A percentile compares a stretch with the other conserved stretches of the same genome.
phyloP scores from a whole-genome alignment of 2,113 vertebrate species.

The Danio rerio region DNA sequence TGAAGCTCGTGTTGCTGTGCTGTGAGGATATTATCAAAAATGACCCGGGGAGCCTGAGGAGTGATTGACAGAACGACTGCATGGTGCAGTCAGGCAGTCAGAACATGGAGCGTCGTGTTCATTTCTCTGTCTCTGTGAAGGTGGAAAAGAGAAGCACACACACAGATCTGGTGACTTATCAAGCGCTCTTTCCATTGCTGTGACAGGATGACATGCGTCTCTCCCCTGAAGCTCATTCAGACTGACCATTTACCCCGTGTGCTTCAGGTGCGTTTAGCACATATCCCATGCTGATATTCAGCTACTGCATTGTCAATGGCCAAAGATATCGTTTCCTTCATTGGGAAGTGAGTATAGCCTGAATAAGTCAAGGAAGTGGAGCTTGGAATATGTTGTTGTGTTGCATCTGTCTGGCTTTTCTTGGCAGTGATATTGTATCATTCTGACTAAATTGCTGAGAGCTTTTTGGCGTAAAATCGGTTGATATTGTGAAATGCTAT shows the following conservation, averaged over 20 bases:
- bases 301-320: neutral
- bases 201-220: conserved; percentile 27
- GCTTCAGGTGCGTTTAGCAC: neutral
- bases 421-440: too few species aligned
- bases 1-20: neutral
- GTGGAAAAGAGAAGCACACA: neutral
- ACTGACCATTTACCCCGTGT: conserved; percentile 31
- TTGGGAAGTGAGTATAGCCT: neutral
- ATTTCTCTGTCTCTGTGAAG: conserved; percentile 15
- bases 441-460: too few species aligned
- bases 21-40: neutral
- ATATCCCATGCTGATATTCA: neutral
- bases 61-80: neutral
- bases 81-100: neutral
- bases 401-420: neutral
- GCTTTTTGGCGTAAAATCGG: too few species aligned
- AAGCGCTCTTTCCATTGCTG: neutral
- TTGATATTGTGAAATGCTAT: too few species aligned
- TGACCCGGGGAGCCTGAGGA: neutral
- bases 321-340: neutral
- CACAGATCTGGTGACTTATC: conserved; percentile 25
- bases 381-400: neutral
- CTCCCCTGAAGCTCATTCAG: conserved; percentile 18
- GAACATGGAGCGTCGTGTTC: conserved; percentile 12
- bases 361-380: neutral